Percentiles rank a stretch among this genome's conserved stretches.
phyloP scores from a whole-genome alignment of 2,113 vertebrate genomes.

The Proteles cristata region DNA sequence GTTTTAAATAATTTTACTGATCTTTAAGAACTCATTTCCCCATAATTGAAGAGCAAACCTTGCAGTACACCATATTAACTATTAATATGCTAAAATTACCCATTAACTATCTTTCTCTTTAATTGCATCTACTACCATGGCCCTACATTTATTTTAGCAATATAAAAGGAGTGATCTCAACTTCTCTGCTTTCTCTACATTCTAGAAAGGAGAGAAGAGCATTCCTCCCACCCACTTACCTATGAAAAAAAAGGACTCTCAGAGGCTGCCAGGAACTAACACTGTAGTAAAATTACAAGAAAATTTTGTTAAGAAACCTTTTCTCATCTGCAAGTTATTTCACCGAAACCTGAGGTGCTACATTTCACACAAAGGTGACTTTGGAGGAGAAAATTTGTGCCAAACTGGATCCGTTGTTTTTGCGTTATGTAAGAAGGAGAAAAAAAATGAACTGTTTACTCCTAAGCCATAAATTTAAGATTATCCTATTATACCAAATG shows the following conservation, averaged over 20 bases:
- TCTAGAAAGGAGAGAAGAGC: constrained; percentile 24
- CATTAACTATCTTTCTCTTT: constrained; percentile 25
- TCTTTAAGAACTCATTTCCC: constrained; percentile 38
- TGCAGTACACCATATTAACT: background rate
- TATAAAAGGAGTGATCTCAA: constrained; percentile 40
- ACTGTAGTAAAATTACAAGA: constrained; percentile 43
- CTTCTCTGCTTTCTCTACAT: background rate
- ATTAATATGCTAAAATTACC: constrained; percentile 43
- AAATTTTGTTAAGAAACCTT: constrained; percentile 47
- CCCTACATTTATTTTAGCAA: constrained; percentile 24
- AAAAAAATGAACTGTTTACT: constrained; percentile 60
- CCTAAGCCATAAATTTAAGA: constrained; percentile 51
- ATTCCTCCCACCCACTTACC: background rate
- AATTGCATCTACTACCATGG: background rate
- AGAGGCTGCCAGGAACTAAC: background rate
- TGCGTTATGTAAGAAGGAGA: constrained; percentile 65
- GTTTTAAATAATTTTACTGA: constrained; percentile 40
- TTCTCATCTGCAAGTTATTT: constrained; percentile 54
- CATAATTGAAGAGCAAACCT: constrained; percentile 17
- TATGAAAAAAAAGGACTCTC: constrained; percentile 24
- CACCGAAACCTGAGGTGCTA: constrained; percentile 65
- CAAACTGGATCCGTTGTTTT: constrained; percentile 69
- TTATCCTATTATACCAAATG: constrained; percentile 46
- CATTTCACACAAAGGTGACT: constrained; percentile 74
- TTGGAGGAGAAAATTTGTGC: constrained; percentile 72